A percentile compares a stretch with the other conserved stretches of the same genome.
Evolutionary conservation across 2,888 invertebrate species (phyloP).

Genomic region (Eueremaeus valkanovi): DNA sequence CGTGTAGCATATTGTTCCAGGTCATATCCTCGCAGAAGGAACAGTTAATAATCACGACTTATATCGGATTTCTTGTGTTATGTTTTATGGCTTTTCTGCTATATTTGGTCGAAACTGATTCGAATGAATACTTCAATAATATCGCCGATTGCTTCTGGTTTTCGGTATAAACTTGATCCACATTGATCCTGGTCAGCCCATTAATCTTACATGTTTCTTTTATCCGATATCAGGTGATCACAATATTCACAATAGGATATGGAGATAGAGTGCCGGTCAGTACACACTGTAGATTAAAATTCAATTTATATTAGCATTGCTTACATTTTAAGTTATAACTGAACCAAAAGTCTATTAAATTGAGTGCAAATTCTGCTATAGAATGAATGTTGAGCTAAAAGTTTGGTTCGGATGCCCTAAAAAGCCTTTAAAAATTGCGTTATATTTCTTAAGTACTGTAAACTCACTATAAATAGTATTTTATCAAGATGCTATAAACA

Average conservation of each 20-base stretch:
- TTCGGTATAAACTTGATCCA: slow-evolving; percentile 19
- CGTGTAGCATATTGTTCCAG: not conserved
- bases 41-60: slow-evolving; percentile 35
- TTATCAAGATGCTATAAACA: no score
- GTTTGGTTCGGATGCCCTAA: no score
- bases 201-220: not conserved
- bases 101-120: slow-evolving; percentile 38
- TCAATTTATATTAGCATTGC: no score
- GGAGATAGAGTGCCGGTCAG: slow-evolving; percentile 39
- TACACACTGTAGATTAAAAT: not conserved
- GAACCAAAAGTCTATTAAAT: no score
- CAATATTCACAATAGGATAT: slow-evolving; percentile 39
- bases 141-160: slow-evolving; percentile 39
- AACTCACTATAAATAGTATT: no score
- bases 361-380: no score
- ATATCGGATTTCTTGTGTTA: slow-evolving; percentile 39
- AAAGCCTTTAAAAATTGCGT: no score
- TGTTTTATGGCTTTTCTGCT: slow-evolving; percentile 35
- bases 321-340: no score
- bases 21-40: slow-evolving; percentile 35
- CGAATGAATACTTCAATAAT: slow-evolving; percentile 37
- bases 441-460: no score
- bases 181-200: not conserved
- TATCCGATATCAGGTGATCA: slow-evolving; percentile 26
- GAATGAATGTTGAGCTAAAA: no score